These are phyloP conservation scores for Scolopax bukidnonensis DNA, from an alignment of 2,797 vertebrate genomes.

Conservation along the genomic window DNA sequence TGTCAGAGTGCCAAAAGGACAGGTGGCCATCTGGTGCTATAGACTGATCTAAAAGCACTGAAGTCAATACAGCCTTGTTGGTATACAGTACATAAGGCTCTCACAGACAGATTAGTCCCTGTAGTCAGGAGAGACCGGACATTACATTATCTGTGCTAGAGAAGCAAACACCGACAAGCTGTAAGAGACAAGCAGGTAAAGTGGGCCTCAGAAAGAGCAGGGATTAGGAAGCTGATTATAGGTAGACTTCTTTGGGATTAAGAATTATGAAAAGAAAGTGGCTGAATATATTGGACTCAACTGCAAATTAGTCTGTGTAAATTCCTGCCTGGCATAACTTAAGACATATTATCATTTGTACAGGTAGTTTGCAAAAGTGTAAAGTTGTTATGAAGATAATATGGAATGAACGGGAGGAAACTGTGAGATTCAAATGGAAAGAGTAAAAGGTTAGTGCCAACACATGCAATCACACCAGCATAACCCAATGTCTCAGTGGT, in stretches of 20 bases:
- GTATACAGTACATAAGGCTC: slow-evolving; percentile 1
- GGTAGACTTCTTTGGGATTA: not conserved
- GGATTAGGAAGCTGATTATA: not conserved
- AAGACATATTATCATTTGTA: not conserved
- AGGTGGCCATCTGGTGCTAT: slow-evolving; percentile 63
- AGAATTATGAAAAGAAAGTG: not conserved
- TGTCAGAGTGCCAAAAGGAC: slow-evolving; percentile 60
- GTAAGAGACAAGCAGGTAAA: not conserved
- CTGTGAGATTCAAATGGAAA: not conserved
- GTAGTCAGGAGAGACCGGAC: not conserved
- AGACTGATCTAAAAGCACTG: slow-evolving; percentile 57
- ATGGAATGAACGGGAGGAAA: not conserved
- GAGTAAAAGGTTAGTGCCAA: slow-evolving; percentile 4
- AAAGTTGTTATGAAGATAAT: not conserved
- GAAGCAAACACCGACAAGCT: not conserved
- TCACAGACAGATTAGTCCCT: not conserved
- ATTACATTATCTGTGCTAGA: not conserved
- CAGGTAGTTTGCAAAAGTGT: not conserved
- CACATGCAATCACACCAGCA: not conserved
- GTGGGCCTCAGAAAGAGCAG: not conserved
- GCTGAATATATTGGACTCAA: not conserved
- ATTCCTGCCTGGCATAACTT: not conserved
- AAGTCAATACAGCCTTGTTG: slow-evolving; percentile 43
- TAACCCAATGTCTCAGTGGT: not conserved
- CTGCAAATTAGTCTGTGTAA: not conserved